These are phyloP conservation scores for Oreochromis spilurus DNA, from an alignment of 2,113 vertebrate genomes.

Conservation along the genomic window DNA sequence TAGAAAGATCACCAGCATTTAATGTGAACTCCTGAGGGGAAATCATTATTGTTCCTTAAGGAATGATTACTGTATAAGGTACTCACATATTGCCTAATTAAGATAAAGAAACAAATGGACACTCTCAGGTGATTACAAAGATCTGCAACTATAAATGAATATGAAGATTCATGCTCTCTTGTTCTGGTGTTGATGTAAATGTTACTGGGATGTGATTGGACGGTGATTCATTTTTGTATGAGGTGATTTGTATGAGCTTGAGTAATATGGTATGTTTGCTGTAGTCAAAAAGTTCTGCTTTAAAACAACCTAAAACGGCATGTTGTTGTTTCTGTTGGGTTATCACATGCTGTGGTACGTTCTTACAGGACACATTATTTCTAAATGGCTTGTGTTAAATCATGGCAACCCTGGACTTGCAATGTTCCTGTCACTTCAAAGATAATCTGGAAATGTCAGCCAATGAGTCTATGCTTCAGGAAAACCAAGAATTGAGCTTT, in stretches of 20 bases:
- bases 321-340: not conserved
- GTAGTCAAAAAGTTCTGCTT: not conserved
- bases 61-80: not conserved
- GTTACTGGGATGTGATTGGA: not conserved
- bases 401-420: not conserved
- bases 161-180: not conserved
- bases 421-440: not conserved
- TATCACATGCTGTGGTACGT: not conserved
- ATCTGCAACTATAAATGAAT: not conserved
- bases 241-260: not conserved
- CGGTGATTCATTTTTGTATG: accelerated
- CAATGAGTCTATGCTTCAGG: not conserved
- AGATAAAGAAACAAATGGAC: not conserved
- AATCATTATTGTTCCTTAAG: not conserved
- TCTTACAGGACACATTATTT: not conserved
- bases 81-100: not conserved
- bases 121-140: accelerated
- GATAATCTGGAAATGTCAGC: not conserved
- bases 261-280: not conserved
- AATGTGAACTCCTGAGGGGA: not conserved
- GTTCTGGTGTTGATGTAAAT: not conserved
- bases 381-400: not conserved
- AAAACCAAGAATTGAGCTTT: not conserved
- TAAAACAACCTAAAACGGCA: not conserved
- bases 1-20: not conserved